Conservation (phyloP, 2,113 vertebrate genomes). For the Bos javanicus region DNA sequence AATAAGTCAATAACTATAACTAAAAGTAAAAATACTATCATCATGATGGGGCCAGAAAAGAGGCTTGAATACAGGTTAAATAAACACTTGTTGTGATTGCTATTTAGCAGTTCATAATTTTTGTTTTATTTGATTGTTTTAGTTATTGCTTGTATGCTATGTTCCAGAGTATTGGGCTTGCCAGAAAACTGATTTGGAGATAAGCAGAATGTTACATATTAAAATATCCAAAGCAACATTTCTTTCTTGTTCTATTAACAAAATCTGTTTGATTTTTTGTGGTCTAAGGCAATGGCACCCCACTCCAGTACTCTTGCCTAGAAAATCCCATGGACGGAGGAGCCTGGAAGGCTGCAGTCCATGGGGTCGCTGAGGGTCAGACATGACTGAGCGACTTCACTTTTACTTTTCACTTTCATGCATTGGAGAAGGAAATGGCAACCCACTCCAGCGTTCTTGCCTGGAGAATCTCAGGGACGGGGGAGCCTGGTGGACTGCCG, state of each 20-base stretch:
- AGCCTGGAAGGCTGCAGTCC: no score
- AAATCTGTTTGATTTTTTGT: neutral
- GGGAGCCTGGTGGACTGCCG: no score
- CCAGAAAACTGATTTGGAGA: neutral
- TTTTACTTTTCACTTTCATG: no score
- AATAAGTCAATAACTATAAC: neutral
- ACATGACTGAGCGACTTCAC: no score
- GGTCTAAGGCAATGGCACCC: no score
- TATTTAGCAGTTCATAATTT: neutral
- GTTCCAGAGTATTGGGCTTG: neutral
- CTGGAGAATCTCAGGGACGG: no score
- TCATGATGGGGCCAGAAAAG: neutral
- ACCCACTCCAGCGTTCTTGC: no score
- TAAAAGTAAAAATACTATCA: neutral
- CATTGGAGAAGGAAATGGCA: no score
- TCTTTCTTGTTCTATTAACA: neutral
- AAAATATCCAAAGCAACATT: neutral
- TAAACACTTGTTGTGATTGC: neutral
- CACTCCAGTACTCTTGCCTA: no score
- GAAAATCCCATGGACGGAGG: no score
- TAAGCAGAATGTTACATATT: neutral
- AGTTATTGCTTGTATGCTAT: neutral
- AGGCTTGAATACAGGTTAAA: neutral
- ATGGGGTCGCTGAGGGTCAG: no score
- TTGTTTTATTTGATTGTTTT: neutral